Base-by-base conservation (phyloP, 2,888 invertebrate species). In the Metellina segmentata region DNA sequence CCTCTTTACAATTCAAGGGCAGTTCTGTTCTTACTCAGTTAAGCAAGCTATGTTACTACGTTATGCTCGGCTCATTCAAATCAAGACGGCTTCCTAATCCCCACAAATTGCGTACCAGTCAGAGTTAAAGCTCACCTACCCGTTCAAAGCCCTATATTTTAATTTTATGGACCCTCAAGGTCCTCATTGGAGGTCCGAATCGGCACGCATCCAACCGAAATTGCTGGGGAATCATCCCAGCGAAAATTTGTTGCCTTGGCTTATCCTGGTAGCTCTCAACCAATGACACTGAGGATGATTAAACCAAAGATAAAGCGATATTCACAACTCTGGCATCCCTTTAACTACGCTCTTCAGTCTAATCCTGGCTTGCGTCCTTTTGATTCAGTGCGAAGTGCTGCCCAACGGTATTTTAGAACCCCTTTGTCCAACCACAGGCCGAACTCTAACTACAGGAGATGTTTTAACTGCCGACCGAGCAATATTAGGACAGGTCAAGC, bases 281-380 rank as follows among this genome's bases (percentile, higher is more conserved):
- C 78, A 71, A 72, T 87, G 87, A 72, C 87, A 79, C 87, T 79
- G 79, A 79, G 71, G 72, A 81, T 71, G 82, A 89, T 89, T 82
- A 78, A 89, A 71, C 77, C 75, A 77, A 69, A 70, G 82, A 89
- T 89, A 83, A 82, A 89, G 89, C 82, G 82, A 83, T 89, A 89
- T 69, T 83, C 71, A 77, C 89, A 77, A 72, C 82, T 77, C 70
- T n/a, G 16, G 74, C 34, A 83, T 89, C 75, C 69, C 89, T 88
- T 89, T 89, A 89, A 89, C 89, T 89, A n/a, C 78, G 69, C 82
- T 81, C 13, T 83, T 89, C 78, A 83, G 89, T 72, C 34, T 89
- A 89, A 89, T 89, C 89, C 89, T 52, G 89, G 71, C 61, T 83
- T 49, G 34, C 34, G 83, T 78, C 82, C 89, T 78, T 83, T 83